Evolutionary conservation across 2,888 invertebrate genomes (phyloP).

Genomic region (Mamestra brassicae): DNA sequence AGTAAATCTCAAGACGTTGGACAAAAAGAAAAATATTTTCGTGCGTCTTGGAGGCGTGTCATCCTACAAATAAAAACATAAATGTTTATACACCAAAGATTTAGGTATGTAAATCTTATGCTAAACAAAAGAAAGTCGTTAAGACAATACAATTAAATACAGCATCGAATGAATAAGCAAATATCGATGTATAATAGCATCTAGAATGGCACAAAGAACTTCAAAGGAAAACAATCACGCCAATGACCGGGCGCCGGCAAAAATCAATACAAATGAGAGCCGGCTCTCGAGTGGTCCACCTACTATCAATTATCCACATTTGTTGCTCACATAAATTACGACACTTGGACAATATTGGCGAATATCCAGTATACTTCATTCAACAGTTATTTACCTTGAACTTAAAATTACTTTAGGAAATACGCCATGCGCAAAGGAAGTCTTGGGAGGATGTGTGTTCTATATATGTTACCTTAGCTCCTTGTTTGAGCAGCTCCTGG

Average conservation of each 20-base stretch:
- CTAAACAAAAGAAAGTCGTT: conserved; percentile 8
- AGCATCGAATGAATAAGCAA: conserved; percentile 5
- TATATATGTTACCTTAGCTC: conserved; percentile 91
- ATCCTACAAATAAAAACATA: conserved; percentile 35
- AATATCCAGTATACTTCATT: conserved; percentile 74
- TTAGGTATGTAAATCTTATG: background rate
- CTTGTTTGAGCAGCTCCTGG: conserved; percentile 93
- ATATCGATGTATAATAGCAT: conserved; percentile 24
- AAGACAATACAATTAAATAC: background rate
- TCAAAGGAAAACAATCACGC: conserved; percentile 74
- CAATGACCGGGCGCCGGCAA: conserved; percentile 78
- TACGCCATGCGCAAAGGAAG: conserved; percentile 65
- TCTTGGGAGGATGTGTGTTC: conserved; percentile 37
- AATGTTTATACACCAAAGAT: conserved; percentile 6
- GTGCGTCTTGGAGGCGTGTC: conserved; percentile 28
- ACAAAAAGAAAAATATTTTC: background rate
- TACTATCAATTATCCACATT: conserved; percentile 29
- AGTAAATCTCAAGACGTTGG: background rate
- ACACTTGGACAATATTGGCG: conserved; percentile 64
- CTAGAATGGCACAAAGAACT: conserved; percentile 67
- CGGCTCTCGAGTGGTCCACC: conserved; percentile 50
- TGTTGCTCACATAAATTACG: conserved; percentile 32
- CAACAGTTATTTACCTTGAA: conserved; percentile 84
- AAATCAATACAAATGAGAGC: conserved; percentile 85
- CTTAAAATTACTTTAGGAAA: conserved; percentile 72